phyloP scores from a whole-genome alignment of 2,113 vertebrate species.

The Crotalus tigris region DNA sequence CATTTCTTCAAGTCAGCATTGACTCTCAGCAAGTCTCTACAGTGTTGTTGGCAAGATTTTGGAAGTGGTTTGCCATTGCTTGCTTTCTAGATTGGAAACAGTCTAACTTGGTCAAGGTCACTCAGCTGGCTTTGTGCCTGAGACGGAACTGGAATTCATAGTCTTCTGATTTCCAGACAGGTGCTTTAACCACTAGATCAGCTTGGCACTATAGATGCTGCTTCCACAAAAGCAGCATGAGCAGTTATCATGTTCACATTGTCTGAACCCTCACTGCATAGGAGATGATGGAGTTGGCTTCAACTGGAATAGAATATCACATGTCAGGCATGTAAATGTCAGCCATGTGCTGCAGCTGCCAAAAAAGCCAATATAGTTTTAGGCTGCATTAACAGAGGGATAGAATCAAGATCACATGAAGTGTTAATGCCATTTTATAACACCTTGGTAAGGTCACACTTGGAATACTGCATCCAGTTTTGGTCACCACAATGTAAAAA shows the following conservation, averaged over 20 bases:
- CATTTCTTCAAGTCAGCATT: neutral
- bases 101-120: neutral
- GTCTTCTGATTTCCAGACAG: neutral
- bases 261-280: neutral
- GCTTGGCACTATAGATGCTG: neutral
- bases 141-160: neutral
- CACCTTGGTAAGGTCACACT: too few relatives aligned
- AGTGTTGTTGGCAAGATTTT: neutral
- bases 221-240: neutral
- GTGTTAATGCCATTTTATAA: too few relatives aligned
- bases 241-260: neutral
- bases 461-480: too few relatives aligned
- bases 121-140: neutral
- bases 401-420: too few relatives aligned
- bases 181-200: neutral
- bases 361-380: too few relatives aligned
- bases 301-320: neutral
- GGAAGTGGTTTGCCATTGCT: neutral
- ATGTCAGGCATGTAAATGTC: neutral
- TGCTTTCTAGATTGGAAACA: neutral
- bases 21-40: neutral
- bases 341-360: too few relatives aligned
- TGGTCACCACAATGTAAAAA: too few relatives aligned
- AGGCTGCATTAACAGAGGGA: too few relatives aligned
- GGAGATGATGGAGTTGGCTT: neutral